Evolutionary conservation across 1,140 invertebrate species (phyloP).

Genomic region (Catajapyx aquilonaris): DNA sequence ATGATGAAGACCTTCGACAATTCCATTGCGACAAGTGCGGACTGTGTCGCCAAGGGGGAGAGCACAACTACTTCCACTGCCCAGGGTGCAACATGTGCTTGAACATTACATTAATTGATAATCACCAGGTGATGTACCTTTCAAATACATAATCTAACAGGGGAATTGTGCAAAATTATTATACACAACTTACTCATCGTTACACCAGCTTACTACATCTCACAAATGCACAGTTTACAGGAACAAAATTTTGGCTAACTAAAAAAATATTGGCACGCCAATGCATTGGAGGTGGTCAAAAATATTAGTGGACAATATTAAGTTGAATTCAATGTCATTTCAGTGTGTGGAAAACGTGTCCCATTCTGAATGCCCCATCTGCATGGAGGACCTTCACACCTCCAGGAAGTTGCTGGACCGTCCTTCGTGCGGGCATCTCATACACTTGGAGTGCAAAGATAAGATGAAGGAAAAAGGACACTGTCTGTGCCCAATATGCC

Average conservation of each 20-base stretch:
- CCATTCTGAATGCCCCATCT: background rate
- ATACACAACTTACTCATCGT: no score
- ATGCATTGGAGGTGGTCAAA: no score
- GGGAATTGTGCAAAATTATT: no score
- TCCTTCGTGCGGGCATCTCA: background rate
- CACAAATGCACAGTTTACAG: no score
- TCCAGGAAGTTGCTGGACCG: background rate
- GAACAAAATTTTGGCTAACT: no score
- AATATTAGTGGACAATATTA: no score
- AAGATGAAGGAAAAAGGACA: background rate
- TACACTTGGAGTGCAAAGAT: background rate
- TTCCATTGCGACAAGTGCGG: constrained; percentile 27
- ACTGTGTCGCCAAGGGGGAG: constrained; percentile 23
- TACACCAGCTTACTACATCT: no score
- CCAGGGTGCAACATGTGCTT: constrained; percentile 22
- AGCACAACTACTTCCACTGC: constrained; percentile 26
- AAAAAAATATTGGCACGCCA: no score
- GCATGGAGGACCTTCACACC: background rate
- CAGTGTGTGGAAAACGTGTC: background rate
- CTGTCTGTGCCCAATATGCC: background rate
- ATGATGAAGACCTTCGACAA: constrained; percentile 23
- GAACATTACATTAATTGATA: constrained; percentile 15
- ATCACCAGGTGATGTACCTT: constrained; percentile 24
- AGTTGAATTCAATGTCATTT: no score
- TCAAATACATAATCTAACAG: no score